These are phyloP conservation scores for Spodoptera picta DNA, from an alignment of 2,888 invertebrate genomes.

Conservation along the genomic window DNA sequence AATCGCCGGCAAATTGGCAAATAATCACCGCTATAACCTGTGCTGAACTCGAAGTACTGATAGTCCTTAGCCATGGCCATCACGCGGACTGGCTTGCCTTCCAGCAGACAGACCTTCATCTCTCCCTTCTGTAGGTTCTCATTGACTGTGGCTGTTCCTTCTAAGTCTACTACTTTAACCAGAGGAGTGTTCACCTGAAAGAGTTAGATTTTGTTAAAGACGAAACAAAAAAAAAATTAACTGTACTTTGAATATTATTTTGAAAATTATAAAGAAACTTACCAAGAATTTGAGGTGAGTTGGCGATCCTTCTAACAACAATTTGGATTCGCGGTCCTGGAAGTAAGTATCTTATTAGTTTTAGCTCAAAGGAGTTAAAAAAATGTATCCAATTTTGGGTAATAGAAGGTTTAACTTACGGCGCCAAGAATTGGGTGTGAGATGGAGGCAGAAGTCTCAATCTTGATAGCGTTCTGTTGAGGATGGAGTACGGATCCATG, in stretches of 20 bases:
- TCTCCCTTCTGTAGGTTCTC: constrained; percentile 87
- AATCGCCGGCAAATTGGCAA: constrained; percentile 58
- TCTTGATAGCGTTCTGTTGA: constrained; percentile 69
- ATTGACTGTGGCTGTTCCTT: constrained; percentile 80
- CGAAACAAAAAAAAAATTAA: not conserved
- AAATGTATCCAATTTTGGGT: not conserved
- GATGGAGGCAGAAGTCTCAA: constrained; percentile 73
- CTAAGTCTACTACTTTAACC: constrained; percentile 86
- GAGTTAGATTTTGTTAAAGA: constrained; percentile 4
- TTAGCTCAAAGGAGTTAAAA: too few species aligned
- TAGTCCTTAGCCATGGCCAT: constrained; percentile 87
- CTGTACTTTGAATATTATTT: not conserved
- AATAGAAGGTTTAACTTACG: constrained; percentile 65
- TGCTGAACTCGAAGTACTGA: constrained; percentile 87
- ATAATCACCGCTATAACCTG: constrained; percentile 86
- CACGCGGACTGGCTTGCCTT: constrained; percentile 83
- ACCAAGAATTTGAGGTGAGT: constrained; percentile 76
- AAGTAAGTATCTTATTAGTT: constrained; percentile 31
- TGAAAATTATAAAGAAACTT: constrained; percentile 55
- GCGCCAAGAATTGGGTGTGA: constrained; percentile 75
- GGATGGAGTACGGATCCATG: constrained; percentile 68
- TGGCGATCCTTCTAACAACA: constrained; percentile 77
- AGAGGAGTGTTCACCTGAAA: constrained; percentile 81
- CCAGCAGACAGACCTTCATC: constrained; percentile 83
- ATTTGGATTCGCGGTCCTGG: constrained; percentile 79